Evolutionary conservation across 2,888 invertebrate species (phyloP).

Genomic region (Gandaritis pyraliata): DNA sequence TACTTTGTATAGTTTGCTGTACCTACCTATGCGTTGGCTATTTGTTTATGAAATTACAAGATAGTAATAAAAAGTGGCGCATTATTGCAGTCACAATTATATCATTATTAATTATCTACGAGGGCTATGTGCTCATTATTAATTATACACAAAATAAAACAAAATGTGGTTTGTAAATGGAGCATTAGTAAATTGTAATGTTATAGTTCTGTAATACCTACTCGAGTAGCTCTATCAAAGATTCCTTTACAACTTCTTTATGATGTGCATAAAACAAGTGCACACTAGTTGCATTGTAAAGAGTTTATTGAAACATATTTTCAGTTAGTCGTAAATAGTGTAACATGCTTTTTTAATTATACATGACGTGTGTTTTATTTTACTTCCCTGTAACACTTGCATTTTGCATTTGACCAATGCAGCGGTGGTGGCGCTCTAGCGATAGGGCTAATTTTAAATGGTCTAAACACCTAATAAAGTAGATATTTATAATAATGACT

Average conservation of each 20-base stretch:
- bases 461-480: too few relatives aligned
- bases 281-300: constrained; percentile 64
- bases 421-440: too few relatives aligned
- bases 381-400: not conserved
- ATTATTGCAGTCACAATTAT: constrained; percentile 19
- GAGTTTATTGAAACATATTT: constrained; percentile 69
- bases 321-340: constrained; percentile 75
- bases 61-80: constrained; percentile 20
- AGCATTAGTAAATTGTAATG: constrained; percentile 13
- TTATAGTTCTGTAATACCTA: constrained; percentile 8
- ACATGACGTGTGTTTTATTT: constrained; percentile 51
- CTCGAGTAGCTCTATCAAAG: constrained; percentile 29
- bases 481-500: too few relatives aligned
- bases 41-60: constrained; percentile 23
- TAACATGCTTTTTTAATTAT: constrained; percentile 78
- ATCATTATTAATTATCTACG: constrained; percentile 12
- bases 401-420: too few relatives aligned
- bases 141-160: constrained; percentile 1
- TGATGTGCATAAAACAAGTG: constrained; percentile 60
- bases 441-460: too few relatives aligned
- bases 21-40: constrained; percentile 21
- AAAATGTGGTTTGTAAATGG: constrained; percentile 30
- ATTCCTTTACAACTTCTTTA: constrained; percentile 28
- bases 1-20: constrained; percentile 34
- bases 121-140: too few relatives aligned